A percentile compares a stretch with the other conserved stretches of the same genome.
Conservation (phyloP, 2,113 vertebrate species). For the Halcyon senegalensis region DNA sequence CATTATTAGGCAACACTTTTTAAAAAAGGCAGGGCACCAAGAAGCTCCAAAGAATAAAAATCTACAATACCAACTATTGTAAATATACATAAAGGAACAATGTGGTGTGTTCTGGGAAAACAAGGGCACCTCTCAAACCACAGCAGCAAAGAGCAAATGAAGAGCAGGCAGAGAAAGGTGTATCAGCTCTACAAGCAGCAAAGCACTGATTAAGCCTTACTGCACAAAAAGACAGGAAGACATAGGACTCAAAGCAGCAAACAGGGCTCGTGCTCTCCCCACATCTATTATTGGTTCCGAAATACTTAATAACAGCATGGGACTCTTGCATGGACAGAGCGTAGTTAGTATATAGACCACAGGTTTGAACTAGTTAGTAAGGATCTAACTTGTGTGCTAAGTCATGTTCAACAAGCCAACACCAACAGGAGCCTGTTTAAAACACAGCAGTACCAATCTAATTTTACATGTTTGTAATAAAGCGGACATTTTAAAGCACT, state of each 20-base stretch:
- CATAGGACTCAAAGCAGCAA: not conserved
- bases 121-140: accelerated
- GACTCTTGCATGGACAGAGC: not conserved
- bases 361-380: not conserved
- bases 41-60: not conserved
- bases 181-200: not conserved
- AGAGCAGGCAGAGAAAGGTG: not conserved
- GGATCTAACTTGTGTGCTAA: not conserved
- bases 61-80: not conserved
- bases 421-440: not conserved
- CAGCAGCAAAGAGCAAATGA: not conserved
- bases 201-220: accelerated
- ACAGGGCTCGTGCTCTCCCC: not conserved
- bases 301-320: not conserved
- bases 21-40: not conserved
- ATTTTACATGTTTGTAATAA: not conserved
- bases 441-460: not conserved
- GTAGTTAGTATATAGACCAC: not conserved
- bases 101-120: not conserved
- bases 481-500: not conserved
- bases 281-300: not conserved
- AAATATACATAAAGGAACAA: not conserved
- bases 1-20: not conserved
- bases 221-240: not conserved
- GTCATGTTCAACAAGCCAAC: not conserved